Conservation (phyloP, 2,888 invertebrate genomes). For the Apomyelois bistriatella region DNA sequence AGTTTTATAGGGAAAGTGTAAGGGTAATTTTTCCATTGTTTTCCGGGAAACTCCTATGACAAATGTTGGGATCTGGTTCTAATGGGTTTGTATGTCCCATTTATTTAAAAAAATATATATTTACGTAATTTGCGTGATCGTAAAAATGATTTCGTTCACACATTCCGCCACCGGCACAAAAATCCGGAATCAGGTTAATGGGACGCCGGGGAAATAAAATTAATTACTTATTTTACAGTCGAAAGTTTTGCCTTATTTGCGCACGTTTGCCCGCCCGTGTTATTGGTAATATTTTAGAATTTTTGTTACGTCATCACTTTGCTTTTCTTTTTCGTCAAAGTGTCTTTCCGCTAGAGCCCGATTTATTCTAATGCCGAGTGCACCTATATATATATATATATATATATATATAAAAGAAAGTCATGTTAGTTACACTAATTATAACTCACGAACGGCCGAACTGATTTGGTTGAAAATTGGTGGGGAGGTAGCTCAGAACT, state of each 20-base stretch:
- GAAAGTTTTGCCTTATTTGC: conserved; percentile 4
- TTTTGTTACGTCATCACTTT: background rate
- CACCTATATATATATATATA: too few relatives aligned
- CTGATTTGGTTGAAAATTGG: too few relatives aligned
- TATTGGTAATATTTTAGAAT: background rate
- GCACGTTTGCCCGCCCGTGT: background rate
- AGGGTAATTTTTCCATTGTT: background rate
- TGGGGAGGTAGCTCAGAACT: too few relatives aligned
- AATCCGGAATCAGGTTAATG: conserved; percentile 12
- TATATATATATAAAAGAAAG: too few relatives aligned
- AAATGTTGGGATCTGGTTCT: background rate
- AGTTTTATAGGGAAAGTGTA: too few relatives aligned
- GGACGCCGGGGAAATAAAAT: conserved; percentile 11
- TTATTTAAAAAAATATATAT: conserved; percentile 1
- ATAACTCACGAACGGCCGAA: too few relatives aligned
- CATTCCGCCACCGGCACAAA: background rate
- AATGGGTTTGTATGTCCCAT: background rate
- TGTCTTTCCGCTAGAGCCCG: too few relatives aligned
- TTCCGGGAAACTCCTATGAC: conserved; percentile 14
- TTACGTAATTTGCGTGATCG: conserved; percentile 4
- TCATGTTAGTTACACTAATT: too few relatives aligned
- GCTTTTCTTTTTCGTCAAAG: background rate
- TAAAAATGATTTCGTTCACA: conserved; percentile 8
- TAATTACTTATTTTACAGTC: conserved; percentile 13
- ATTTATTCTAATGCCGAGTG: too few relatives aligned